Evolutionary conservation across 1,140 invertebrate genomes (phyloP).

Genomic region (Sminthurinus signatus): DNA sequence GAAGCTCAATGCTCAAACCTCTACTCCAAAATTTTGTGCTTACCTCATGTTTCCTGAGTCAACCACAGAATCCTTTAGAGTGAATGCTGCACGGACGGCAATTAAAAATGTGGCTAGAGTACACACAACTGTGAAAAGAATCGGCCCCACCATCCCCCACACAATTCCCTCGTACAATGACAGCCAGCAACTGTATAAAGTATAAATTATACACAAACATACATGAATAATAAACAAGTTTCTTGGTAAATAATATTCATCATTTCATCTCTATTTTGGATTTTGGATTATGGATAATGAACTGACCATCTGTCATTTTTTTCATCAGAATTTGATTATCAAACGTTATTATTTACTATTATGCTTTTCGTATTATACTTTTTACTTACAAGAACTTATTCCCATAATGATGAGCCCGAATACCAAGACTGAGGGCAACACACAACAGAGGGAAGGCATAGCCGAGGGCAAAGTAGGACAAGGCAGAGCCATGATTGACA

Average conservation of each 20-base stretch:
- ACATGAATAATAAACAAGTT: conserved; percentile 2
- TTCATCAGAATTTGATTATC: no score
- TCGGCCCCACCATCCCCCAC: conserved; percentile 83
- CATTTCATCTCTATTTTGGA: neutral
- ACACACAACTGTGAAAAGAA: conserved; percentile 65
- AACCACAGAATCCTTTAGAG: conserved; percentile 78
- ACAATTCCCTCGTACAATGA: conserved; percentile 83
- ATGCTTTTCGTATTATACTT: no score
- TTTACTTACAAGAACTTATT: conserved; percentile 88
- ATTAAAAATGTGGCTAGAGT: conserved; percentile 74
- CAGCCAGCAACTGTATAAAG: conserved; percentile 77
- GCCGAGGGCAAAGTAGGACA: conserved; percentile 89
- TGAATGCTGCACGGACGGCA: conserved; percentile 81
- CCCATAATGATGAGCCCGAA: conserved; percentile 91
- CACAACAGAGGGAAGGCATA: conserved; percentile 91
- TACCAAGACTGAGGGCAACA: conserved; percentile 81
- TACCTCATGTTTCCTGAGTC: conserved; percentile 82
- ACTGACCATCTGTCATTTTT: no score
- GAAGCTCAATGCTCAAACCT: no score
- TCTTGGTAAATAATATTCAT: neutral
- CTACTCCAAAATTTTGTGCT: conserved; percentile 13
- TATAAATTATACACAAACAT: conserved; percentile 18
- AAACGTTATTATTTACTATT: no score
- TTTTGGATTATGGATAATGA: no score
- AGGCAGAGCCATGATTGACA: conserved; percentile 90